Base-by-base conservation (phyloP, 2,888 invertebrate species). In the Timema podura region DNA sequence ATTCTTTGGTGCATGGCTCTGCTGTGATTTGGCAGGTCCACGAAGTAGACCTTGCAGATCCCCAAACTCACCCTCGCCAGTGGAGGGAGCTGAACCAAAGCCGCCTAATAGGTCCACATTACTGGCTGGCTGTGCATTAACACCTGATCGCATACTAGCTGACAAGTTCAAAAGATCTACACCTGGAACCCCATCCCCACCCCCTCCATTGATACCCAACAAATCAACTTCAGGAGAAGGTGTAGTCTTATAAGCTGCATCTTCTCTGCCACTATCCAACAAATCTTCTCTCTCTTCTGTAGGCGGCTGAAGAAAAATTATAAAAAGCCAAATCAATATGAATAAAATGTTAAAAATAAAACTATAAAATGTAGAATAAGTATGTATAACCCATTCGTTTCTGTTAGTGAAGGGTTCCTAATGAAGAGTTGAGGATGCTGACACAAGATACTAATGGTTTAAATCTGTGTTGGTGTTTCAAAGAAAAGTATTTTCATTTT, bases 51-150 rank as follows among this genome's bases (percentile, higher is more conserved):
- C 59, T 15, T 57, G 48, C 46, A 69, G 57, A n/a, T 61, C 61
- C 10, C 61, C 61, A 45, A 61, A 61, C 61, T 44, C 61, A 2
- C 30, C 30, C 61, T 16, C 9, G 61, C n/a, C n/a, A n/a, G 61
- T 30, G 30, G 61, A 57, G 57, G 61, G 6, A 13, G 54, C 54
- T 15, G 54, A 54, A 13, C 16, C 59, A 9, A 85, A 81, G 45
- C 82, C 84, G 70, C 86, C 86, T 44, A 88, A 78, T 68, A 88
- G 81, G 86, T 91, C 87, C 79, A 86, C 86, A 76, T 85, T 86
- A 48, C 85, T 82, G 48, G 78, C 76, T 70, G 79, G 61, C 30
- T 30, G 15, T 6, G 2, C 30, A 11, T 61, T 6, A 1, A 13
- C 61, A 8, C 13, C 61, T 5, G n/a, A 16, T 6, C 6, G 54